Evolutionary conservation across 2,797 vertebrate genomes (phyloP), one percentile per base, ranked within the genome.

Genomic region (Synaphobranchus kaupii): DNA sequence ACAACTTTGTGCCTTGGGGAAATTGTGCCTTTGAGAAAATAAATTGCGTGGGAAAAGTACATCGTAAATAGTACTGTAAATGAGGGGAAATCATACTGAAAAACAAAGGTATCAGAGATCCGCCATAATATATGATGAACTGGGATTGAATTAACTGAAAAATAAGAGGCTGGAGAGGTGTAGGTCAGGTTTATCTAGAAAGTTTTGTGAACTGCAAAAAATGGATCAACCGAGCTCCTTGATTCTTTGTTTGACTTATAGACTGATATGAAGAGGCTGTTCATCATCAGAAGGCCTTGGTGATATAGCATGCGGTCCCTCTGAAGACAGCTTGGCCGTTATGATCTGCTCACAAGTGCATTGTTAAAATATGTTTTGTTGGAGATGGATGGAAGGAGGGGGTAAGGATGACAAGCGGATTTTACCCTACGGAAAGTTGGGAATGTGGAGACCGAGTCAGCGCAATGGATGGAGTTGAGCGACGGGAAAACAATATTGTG

Each of bases 171-270:
- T 81, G 78, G n/a, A 13, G 2, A 10, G 73, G 73, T 76, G 73
- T 34, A 76, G 34, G 78, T 81, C 44, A 81, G 25, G 44, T 48
- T 81, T 50, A n/a, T 50, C 17, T 81, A 10, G 39, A 48, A 81
- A 81, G 44, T 47, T 47, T 47, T 81, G 44, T 50, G 78, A 48
- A 81, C 47, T n/a, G 47, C 4, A 50, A 50, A 50, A 58, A 44
- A 76, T 76, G 44, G 34, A 76, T 76, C 73, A 22, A 1, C 47
- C 0, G 47, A 48, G 44, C 78, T 48, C 44, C 44, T 81, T 50
- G 44, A 81, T 81, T 81, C 78, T n/a, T 22, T 50, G 78, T 81
- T 50, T 81, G 44, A 81, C 78, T 81, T 48, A 80, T 48, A 50
- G 47, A 28, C 47, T 81, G 50, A 50, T 81, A 50, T 50, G 47